Conservation (phyloP, 2,797 vertebrate species). For the Cichlasoma orientale region DNA sequence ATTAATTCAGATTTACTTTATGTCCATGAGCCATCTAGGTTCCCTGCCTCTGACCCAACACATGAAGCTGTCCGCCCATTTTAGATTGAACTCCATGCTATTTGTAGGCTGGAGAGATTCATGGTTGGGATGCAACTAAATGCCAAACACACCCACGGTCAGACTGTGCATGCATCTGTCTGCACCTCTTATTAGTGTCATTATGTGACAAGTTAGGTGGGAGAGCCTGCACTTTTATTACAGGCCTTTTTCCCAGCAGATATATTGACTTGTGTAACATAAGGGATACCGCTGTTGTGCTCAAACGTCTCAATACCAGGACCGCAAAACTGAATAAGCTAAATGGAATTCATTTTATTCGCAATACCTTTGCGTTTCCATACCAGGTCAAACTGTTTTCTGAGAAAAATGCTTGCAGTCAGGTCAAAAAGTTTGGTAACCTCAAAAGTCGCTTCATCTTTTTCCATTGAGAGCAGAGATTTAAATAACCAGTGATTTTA, state of each 20-base stretch:
- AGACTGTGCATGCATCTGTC: conserved; percentile 6
- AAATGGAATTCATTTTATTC: not conserved
- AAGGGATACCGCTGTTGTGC: not conserved
- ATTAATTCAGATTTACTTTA: not conserved
- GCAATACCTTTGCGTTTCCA: not conserved
- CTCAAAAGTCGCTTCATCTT: not conserved
- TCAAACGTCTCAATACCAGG: not conserved
- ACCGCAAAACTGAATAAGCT: not conserved
- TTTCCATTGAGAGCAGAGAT: not conserved
- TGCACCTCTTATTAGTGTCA: conserved; percentile 1
- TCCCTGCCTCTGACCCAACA: conserved; percentile 34
- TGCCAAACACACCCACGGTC: not conserved
- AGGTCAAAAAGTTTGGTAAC: not conserved
- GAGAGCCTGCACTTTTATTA: not conserved
- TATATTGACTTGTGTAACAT: not conserved
- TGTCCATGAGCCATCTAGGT: conserved; percentile 37
- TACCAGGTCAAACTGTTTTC: not conserved
- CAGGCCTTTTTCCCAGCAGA: not conserved
- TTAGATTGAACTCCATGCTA: conserved; percentile 32
- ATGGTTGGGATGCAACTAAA: conserved; percentile 1
- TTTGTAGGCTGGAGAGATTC: conserved; percentile 22
- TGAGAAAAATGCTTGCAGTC: not conserved
- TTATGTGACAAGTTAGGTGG: not conserved
- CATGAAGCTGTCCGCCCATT: conserved; percentile 34
- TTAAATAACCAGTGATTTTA: not conserved